Evolutionary conservation across 2,888 invertebrate genomes (phyloP).

Genomic region (Microdon myrmicae): DNA sequence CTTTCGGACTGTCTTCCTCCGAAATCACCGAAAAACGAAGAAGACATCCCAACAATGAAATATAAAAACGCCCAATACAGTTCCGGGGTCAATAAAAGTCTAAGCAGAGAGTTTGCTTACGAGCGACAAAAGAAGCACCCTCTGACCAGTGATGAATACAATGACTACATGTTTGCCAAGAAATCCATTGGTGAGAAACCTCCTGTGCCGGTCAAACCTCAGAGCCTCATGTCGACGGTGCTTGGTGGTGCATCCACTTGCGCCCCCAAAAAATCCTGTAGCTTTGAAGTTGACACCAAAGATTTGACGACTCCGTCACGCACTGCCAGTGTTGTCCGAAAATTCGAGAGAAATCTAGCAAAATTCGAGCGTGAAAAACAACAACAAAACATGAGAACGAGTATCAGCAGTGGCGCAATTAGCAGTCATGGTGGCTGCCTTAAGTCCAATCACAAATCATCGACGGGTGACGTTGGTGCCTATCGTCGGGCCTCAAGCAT

Average conservation of each 20-base stretch:
- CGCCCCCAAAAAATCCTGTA: constrained; percentile 59
- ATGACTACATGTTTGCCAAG: constrained; percentile 58
- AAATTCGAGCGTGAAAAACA: constrained; percentile 73
- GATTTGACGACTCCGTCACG: constrained; percentile 56
- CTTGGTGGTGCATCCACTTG: constrained; percentile 53
- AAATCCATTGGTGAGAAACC: constrained; percentile 61
- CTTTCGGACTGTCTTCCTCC: constrained; percentile 53
- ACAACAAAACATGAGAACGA: constrained; percentile 64
- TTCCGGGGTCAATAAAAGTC: constrained; percentile 64
- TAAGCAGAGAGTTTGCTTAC: constrained; percentile 66
- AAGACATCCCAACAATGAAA: constrained; percentile 64
- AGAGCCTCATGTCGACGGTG: constrained; percentile 59
- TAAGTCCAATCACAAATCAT: constrained; percentile 61
- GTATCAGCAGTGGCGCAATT: constrained; percentile 63
- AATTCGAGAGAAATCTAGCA: constrained; percentile 70
- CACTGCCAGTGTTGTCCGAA: constrained; percentile 64
- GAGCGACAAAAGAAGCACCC: constrained; percentile 62
- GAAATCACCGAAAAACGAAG: constrained; percentile 53
- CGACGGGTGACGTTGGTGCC: constrained; percentile 69
- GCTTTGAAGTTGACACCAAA: constrained; percentile 60
- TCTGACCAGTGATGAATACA: constrained; percentile 57
- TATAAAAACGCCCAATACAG: constrained; percentile 65
- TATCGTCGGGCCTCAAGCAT: constrained; percentile 75
- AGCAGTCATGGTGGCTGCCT: constrained; percentile 61
- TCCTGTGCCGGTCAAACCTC: constrained; percentile 62